These are phyloP conservation scores for Myiopsitta monachus DNA, from an alignment of 2,113 vertebrate genomes.

Conservation along the genomic window DNA sequence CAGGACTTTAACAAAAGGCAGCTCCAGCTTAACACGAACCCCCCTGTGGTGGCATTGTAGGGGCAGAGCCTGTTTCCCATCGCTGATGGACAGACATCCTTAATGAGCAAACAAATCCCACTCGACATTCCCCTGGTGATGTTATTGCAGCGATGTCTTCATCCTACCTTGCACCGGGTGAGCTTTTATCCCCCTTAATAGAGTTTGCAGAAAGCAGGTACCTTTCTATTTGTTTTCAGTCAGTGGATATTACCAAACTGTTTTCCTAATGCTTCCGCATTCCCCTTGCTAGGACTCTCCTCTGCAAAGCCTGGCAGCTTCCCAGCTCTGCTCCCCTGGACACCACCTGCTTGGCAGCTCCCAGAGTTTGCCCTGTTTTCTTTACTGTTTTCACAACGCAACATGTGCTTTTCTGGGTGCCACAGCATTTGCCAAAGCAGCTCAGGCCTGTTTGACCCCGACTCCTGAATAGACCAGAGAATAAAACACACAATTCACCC, in stretches of 20 bases:
- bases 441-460: neutral
- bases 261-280: neutral
- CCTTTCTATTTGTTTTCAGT: neutral
- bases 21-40: neutral
- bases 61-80: neutral
- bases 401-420: neutral
- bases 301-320: neutral
- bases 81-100: neutral
- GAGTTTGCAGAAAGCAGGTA: neutral
- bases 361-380: neutral
- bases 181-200: neutral
- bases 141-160: neutral
- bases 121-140: neutral
- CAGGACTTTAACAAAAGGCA: neutral
- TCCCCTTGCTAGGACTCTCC: neutral
- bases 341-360: neutral
- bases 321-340: neutral
- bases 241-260: neutral
- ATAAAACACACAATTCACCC: neutral
- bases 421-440: neutral
- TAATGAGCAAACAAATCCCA: neutral
- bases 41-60: accelerated
- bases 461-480: neutral
- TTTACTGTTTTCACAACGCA: neutral
- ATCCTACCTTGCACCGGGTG: neutral